A percentile compares a stretch with the other conserved stretches of the same genome.
Evolutionary conservation across 2,888 invertebrate species (phyloP).

Genomic region (Ophioninae sp.): DNA sequence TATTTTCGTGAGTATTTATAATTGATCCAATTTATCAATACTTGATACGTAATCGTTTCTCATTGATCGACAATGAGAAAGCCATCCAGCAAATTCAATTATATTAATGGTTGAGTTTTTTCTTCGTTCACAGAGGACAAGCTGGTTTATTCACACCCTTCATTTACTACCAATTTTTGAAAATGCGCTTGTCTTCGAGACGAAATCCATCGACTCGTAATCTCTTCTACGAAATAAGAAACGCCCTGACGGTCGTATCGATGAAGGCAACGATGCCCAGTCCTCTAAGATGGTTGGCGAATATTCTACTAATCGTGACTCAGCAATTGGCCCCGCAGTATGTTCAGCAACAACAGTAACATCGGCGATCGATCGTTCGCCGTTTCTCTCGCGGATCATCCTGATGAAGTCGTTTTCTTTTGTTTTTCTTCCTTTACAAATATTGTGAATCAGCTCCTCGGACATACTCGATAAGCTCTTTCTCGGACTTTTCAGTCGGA

Average conservation of each 20-base stretch:
- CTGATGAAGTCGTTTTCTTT: conserved; percentile 21
- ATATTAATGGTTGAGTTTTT: conserved; percentile 31
- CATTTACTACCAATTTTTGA: conserved; percentile 98
- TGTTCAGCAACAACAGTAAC: conserved; percentile 70
- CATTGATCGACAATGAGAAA: background rate
- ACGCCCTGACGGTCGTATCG: conserved; percentile 87
- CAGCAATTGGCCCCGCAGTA: conserved; percentile 90
- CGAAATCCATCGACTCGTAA: conserved; percentile 98
- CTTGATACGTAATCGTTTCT: background rate
- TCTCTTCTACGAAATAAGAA: conserved; percentile 94
- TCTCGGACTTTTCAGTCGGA: conserved; percentile 8
- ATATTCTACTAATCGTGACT: conserved; percentile 86
- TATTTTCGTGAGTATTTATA: conserved; percentile 89
- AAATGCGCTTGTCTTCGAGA: conserved; percentile 94
- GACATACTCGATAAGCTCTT: conserved; percentile 64
- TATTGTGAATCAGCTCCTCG: conserved; percentile 60
- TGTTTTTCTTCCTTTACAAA: conserved; percentile 28
- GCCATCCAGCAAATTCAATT: background rate
- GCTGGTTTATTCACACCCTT: conserved; percentile 96
- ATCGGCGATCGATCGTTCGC: conserved; percentile 44
- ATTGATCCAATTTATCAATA: conserved; percentile 1
- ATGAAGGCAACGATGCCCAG: conserved; percentile 87
- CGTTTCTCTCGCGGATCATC: conserved; percentile 23
- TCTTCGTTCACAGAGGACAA: conserved; percentile 87
- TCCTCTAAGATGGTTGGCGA: conserved; percentile 84